phyloP scores from a whole-genome alignment of 2,888 invertebrate genomes.

The Eurois occulta region DNA sequence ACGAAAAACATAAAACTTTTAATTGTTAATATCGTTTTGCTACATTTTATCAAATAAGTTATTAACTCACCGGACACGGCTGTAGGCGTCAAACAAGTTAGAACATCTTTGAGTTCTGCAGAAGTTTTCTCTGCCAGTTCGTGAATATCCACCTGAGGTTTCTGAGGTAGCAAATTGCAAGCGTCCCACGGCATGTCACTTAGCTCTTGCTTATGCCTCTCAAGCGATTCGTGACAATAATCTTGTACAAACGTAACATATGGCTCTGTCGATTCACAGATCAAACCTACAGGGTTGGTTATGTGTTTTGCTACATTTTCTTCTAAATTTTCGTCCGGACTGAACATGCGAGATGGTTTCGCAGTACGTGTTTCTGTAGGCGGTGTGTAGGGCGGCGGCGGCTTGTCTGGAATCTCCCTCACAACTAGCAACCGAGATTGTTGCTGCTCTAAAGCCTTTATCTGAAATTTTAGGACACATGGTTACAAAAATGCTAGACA shows the following conservation, averaged over 20 bases:
- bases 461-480: conserved; percentile 73
- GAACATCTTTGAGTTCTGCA: conserved; percentile 77
- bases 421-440: conserved; percentile 84
- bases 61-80: conserved; percentile 77
- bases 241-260: conserved; percentile 82
- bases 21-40: not conserved
- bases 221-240: conserved; percentile 79
- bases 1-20: not conserved
- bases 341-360: conserved; percentile 75
- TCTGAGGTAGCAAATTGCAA: conserved; percentile 80
- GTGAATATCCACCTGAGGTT: conserved; percentile 69
- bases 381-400: conserved; percentile 87
- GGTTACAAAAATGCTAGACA: conserved; percentile 1
- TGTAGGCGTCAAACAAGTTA: conserved; percentile 77
- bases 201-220: conserved; percentile 71
- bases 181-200: conserved; percentile 85
- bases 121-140: conserved; percentile 73
- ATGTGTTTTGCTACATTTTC: conserved; percentile 74
- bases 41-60: not conserved
- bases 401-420: conserved; percentile 88
- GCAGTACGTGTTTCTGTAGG: conserved; percentile 75
- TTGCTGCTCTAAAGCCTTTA: conserved; percentile 87
- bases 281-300: conserved; percentile 45
- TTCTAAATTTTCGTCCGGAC: conserved; percentile 71
- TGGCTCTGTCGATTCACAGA: conserved; percentile 71